phyloP scores from a whole-genome alignment of 2,113 vertebrate species.

The Petrocephalus zakoni region DNA sequence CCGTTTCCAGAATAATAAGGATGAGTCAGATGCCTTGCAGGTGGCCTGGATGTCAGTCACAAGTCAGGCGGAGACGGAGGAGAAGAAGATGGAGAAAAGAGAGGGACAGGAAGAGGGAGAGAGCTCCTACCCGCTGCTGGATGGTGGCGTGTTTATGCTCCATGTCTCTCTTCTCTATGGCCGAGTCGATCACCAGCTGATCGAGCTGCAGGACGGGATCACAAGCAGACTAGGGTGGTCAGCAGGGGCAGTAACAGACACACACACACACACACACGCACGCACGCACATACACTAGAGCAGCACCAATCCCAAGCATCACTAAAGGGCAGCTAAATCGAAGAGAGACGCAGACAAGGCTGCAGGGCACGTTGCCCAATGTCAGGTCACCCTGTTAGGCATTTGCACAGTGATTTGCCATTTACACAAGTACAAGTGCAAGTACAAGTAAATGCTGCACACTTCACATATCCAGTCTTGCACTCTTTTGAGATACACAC shows the following conservation, averaged over 20 bases:
- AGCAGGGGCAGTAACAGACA: background rate
- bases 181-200: slow-evolving; percentile 94
- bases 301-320: background rate
- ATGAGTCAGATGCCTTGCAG: slow-evolving; percentile 31
- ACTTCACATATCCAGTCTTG: background rate
- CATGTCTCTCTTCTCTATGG: slow-evolving; percentile 95
- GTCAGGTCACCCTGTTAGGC: background rate
- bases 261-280: background rate
- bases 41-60: background rate
- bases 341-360: background rate
- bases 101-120: background rate
- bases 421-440: background rate
- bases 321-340: background rate
- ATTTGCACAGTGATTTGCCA: background rate
- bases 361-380: background rate
- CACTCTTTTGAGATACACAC: background rate
- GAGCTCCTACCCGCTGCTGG: slow-evolving; percentile 80
- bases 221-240: background rate
- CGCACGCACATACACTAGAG: background rate
- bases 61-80: background rate
- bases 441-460: background rate
- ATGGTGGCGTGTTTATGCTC: slow-evolving; percentile 91
- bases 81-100: background rate
- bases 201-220: slow-evolving; percentile 68
- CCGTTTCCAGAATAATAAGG: slow-evolving; percentile 31